These are phyloP conservation scores for Drosophila fulvimacula DNA, from an alignment of 2,888 invertebrate genomes.

Conservation along the genomic window DNA sequence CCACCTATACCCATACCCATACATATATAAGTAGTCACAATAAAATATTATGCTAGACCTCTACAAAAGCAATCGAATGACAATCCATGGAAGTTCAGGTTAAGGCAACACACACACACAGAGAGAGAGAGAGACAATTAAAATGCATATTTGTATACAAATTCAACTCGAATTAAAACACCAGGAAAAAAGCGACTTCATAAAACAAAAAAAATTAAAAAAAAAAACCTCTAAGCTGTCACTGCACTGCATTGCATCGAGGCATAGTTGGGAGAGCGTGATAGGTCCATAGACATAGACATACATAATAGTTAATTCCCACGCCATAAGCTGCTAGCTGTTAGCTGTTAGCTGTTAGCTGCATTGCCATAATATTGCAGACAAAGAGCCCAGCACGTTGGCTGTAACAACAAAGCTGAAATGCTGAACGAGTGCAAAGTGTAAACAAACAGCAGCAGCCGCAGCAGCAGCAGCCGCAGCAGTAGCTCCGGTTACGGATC, in stretches of 20 bases:
- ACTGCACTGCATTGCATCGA: constrained; percentile 12
- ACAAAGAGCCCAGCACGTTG: constrained; percentile 24
- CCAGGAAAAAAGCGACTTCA: constrained; percentile 28
- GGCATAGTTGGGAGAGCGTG: constrained; percentile 10
- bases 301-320: constrained; percentile 8
- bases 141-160: constrained; percentile 13
- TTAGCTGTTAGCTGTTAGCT: constrained; percentile 13
- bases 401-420: constrained; percentile 19
- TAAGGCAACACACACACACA: neutral
- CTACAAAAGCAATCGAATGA: constrained; percentile 3
- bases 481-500: constrained; percentile 35
- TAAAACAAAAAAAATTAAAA: neutral
- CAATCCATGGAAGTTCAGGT: constrained; percentile 20
- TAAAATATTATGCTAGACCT: constrained; percentile 4
- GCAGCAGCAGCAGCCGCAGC: neutral
- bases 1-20: neutral
- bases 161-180: constrained; percentile 28
- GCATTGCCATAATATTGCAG: constrained; percentile 46
- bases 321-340: constrained; percentile 39
- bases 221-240: constrained; percentile 35
- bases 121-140: constrained; percentile 3
- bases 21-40: neutral
- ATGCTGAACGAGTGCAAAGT: constrained; percentile 28
- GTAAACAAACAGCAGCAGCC: constrained; percentile 29
- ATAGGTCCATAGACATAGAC: constrained; percentile 10